Conservation (phyloP, 2,888 invertebrate species). For the Oligia latruncula region DNA sequence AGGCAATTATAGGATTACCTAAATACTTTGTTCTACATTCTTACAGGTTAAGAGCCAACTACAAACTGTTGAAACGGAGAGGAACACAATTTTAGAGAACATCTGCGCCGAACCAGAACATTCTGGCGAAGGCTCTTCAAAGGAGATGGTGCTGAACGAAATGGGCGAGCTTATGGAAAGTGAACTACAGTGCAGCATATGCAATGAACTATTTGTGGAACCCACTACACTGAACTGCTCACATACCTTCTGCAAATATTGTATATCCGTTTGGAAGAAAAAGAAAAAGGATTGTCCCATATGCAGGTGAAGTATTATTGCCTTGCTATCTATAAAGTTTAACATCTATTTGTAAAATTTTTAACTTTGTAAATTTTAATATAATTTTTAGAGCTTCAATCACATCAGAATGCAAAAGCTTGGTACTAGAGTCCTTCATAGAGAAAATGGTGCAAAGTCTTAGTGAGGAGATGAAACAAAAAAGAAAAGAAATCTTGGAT, state of each 20-base stretch:
- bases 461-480: conserved; percentile 90
- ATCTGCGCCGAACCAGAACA: conserved; percentile 58
- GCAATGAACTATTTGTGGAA: conserved; percentile 93
- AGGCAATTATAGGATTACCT: not conserved
- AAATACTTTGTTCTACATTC: not conserved
- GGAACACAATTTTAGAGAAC: conserved; percentile 76
- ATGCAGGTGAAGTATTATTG: conserved; percentile 85
- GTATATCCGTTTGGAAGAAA: conserved; percentile 93
- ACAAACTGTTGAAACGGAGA: conserved; percentile 78
- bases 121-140: conserved; percentile 70
- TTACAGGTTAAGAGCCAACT: conserved; percentile 78
- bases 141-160: conserved; percentile 76
- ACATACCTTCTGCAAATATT: conserved; percentile 93
- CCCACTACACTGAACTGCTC: conserved; percentile 93
- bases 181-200: conserved; percentile 94
- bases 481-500: conserved; percentile 88
- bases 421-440: conserved; percentile 93
- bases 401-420: conserved; percentile 89
- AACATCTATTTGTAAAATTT: conserved; percentile 3
- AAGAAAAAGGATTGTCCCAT: conserved; percentile 93
- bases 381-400: conserved; percentile 75
- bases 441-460: conserved; percentile 92
- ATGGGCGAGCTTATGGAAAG: conserved; percentile 91
- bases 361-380: not conserved
- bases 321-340: not conserved